Evolutionary conservation across 2,888 invertebrate genomes (phyloP).

Genomic region (Epirrhoe alternata): DNA sequence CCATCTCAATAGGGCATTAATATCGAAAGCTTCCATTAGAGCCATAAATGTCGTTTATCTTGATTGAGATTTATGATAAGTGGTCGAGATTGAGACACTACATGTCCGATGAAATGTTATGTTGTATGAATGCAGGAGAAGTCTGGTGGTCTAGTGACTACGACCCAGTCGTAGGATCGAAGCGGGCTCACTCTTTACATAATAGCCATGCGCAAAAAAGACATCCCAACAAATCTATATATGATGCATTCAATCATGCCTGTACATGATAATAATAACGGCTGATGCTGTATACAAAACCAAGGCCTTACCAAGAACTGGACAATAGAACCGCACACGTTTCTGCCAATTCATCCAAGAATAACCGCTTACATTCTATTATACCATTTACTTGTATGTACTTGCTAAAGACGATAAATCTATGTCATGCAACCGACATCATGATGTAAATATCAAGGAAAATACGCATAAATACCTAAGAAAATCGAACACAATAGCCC

Average conservation of each 20-base stretch:
- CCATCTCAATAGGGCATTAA: constrained; percentile 67
- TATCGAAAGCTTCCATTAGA: constrained; percentile 76
- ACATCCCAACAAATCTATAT: neutral
- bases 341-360: constrained; percentile 29
- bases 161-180: neutral
- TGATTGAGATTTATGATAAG: constrained; percentile 82
- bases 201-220: no score
- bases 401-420: constrained; percentile 36
- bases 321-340: constrained; percentile 27
- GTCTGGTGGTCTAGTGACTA: neutral
- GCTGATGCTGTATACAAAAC: constrained; percentile 4
- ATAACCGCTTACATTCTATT: constrained; percentile 26
- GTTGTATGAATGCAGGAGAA: constrained; percentile 4
- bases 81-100: constrained; percentile 73
- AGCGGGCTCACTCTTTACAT: neutral
- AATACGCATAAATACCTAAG: constrained; percentile 31
- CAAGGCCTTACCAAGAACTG: constrained; percentile 7
- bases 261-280: neutral
- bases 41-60: constrained; percentile 79
- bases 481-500: constrained; percentile 41
- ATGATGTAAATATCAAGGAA: constrained; percentile 43
- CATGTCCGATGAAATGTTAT: constrained; percentile 49
- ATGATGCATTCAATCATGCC: neutral
- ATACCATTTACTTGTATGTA: constrained; percentile 14
- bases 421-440: constrained; percentile 33